Conservation (phyloP, 2,113 vertebrate species). For the Drymodes brunneopygia region DNA sequence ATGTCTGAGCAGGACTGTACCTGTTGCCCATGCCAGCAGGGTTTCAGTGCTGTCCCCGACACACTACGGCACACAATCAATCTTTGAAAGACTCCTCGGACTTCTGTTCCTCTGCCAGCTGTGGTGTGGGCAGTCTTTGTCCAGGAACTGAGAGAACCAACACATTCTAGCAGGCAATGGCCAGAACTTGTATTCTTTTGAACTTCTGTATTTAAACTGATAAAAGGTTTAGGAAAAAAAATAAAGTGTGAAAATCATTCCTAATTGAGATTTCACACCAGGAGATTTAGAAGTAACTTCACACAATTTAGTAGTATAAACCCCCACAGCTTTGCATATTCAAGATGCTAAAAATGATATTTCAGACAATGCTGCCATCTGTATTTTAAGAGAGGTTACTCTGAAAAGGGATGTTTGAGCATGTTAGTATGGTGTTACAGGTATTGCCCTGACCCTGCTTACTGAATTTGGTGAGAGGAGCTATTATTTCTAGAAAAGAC, state of each 20-base stretch:
- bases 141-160: neutral
- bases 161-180: neutral
- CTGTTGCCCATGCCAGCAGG: fast-evolving
- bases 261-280: neutral
- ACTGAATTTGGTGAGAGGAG: neutral
- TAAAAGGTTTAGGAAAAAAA: neutral
- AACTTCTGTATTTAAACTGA: neutral
- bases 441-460: neutral
- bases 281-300: neutral
- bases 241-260: neutral
- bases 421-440: neutral
- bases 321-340: neutral
- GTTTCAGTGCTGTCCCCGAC: neutral
- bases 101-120: neutral
- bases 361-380: neutral
- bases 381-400: neutral
- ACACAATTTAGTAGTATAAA: neutral
- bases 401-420: neutral
- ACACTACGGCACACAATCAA: neutral
- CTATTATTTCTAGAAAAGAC: neutral
- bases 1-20: neutral
- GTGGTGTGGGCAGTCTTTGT: neutral
- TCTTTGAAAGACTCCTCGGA: neutral
- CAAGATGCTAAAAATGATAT: neutral
- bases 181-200: neutral